These are phyloP conservation scores for Agrilus mali DNA, from an alignment of 2,888 invertebrate genomes.

Conservation along the genomic window DNA sequence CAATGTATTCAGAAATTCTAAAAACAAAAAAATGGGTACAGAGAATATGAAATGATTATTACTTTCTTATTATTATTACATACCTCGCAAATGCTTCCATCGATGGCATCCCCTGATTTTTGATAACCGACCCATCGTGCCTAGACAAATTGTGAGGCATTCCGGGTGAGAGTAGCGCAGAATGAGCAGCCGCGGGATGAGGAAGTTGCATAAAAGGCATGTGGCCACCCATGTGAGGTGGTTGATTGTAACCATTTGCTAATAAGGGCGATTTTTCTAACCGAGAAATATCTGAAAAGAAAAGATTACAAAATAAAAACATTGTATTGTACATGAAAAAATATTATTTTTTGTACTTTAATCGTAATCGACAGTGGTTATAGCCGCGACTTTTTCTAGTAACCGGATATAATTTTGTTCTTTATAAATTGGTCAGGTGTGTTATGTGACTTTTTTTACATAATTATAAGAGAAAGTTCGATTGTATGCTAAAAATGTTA, in stretches of 20 bases:
- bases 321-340: no score
- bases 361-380: no score
- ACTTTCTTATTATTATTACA: constrained; percentile 19
- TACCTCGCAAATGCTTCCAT: constrained; percentile 87
- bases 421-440: no score
- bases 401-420: no score
- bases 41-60: background rate
- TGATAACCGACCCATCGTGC: constrained; percentile 72
- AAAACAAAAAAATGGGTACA: background rate
- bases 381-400: no score
- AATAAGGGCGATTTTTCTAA: constrained; percentile 85
- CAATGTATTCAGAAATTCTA: no score
- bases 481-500: no score
- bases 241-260: constrained; percentile 90
- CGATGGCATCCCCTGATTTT: constrained; percentile 72
- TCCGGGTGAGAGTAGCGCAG: constrained; percentile 79
- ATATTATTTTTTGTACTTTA: no score
- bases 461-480: no score
- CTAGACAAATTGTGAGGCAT: constrained; percentile 77
- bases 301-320: constrained; percentile 7
- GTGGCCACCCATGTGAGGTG: constrained; percentile 80
- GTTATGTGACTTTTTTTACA: no score
- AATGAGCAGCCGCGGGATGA: constrained; percentile 56
- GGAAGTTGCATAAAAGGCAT: constrained; percentile 91
- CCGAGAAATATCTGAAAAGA: constrained; percentile 64